Conservation (phyloP, 2,888 invertebrate species). For the Philereme transversata region DNA sequence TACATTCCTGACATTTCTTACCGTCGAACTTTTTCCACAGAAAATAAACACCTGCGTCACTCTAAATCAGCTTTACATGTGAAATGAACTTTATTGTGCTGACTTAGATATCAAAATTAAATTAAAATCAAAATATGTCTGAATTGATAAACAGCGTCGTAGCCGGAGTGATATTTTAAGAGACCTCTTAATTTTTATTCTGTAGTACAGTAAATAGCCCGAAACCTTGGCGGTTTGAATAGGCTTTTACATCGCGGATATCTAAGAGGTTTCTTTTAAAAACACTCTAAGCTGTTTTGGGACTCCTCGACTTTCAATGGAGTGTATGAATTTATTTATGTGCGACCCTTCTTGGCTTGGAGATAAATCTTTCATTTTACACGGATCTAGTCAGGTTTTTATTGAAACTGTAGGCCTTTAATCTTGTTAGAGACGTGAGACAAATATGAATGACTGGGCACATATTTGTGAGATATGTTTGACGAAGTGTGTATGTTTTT, state of each 20-base stretch:
- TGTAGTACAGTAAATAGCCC: conserved; percentile 34
- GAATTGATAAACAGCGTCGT: neutral
- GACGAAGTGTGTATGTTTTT: neutral
- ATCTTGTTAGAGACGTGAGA: conserved; percentile 51
- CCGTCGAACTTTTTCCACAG: conserved; percentile 25
- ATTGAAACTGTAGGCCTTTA: conserved; percentile 59
- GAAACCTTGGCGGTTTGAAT: conserved; percentile 35
- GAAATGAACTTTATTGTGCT: conserved; percentile 1
- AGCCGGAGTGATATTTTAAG: neutral
- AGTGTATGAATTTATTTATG: conserved; percentile 72
- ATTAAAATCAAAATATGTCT: too few relatives aligned
- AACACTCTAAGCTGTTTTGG: conserved; percentile 62
- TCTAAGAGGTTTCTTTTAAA: conserved; percentile 59
- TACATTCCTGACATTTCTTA: conserved; percentile 22
- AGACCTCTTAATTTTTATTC: conserved; percentile 1
- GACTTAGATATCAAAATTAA: neutral
- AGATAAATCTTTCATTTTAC: conserved; percentile 75
- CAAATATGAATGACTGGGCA: conserved; percentile 3
- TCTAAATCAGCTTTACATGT: neutral
- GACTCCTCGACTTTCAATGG: conserved; percentile 65
- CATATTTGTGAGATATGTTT: neutral
- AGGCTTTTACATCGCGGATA: conserved; percentile 38
- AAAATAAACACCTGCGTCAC: neutral
- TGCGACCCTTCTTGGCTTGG: conserved; percentile 40
- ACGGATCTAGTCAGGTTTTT: conserved; percentile 68